Percentiles rank a stretch among this genome's conserved stretches.
Conservation (phyloP, 1,140 invertebrate genomes). For the Psix sp. region DNA sequence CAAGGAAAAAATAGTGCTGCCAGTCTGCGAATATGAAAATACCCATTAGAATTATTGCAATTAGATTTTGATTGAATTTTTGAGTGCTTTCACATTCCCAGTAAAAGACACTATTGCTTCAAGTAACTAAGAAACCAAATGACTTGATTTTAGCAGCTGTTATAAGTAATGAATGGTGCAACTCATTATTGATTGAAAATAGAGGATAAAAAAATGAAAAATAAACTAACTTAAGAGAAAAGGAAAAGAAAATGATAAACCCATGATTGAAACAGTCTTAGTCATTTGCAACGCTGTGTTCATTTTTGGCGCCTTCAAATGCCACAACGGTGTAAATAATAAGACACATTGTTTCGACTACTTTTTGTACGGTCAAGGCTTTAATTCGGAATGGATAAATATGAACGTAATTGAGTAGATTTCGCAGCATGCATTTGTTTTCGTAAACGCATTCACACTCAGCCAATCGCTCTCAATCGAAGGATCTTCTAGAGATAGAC, state of each 20-base stretch:
- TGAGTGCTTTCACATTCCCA: constrained; percentile 9
- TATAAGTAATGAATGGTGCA: constrained; percentile 52
- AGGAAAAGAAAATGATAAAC: not conserved
- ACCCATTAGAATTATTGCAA: not conserved
- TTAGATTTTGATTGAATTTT: constrained; percentile 4
- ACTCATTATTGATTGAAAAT: constrained; percentile 18
- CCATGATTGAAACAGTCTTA: not conserved
- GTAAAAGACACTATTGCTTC: constrained; percentile 8
- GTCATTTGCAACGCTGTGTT: constrained; percentile 28
- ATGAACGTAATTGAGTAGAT: constrained; percentile 39
- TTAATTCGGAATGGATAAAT: not conserved
- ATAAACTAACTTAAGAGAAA: not conserved
- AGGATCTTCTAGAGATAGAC: constrained; percentile 36
- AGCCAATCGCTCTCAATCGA: constrained; percentile 38
- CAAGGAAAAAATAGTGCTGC: not conserved
- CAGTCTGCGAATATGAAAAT: constrained; percentile 5
- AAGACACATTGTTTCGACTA: not conserved
- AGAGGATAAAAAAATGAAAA: constrained; percentile 17
- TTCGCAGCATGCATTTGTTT: constrained; percentile 41
- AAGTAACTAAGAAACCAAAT: constrained; percentile 14
- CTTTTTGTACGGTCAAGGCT: not conserved
- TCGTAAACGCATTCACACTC: constrained; percentile 49
- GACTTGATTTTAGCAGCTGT: constrained; percentile 28
- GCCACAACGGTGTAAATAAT: constrained; percentile 33
- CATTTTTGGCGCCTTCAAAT: constrained; percentile 58